These are phyloP conservation scores for Apostichopus japonicus DNA, from an alignment of 35 echinoderm and acorn worm species.

Conservation along the genomic window DNA sequence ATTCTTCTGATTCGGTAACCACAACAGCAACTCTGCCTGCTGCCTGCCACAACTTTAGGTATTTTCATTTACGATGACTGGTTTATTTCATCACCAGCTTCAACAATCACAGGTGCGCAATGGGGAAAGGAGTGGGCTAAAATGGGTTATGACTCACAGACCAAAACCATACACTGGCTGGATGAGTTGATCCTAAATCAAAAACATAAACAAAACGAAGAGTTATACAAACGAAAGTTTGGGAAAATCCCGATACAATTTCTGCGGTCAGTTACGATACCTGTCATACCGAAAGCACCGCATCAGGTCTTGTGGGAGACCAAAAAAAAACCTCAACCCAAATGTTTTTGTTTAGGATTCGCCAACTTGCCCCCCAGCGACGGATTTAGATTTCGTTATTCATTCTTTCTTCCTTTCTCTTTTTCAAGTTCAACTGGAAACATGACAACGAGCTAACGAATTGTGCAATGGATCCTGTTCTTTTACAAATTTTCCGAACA, in stretches of 20 bases:
- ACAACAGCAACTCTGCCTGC: too few relatives aligned
- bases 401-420: background rate
- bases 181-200: too few relatives aligned
- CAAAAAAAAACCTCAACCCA: background rate
- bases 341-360: background rate
- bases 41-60: too few relatives aligned
- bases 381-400: background rate
- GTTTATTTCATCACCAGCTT: too few relatives aligned
- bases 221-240: background rate
- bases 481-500: background rate
- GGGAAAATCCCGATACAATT: background rate
- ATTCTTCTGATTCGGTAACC: too few relatives aligned
- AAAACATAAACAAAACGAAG: background rate
- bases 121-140: too few relatives aligned
- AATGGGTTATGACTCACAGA: too few relatives aligned
- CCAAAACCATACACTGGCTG: too few relatives aligned
- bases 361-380: background rate
- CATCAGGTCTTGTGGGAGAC: background rate
- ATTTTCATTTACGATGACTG: too few relatives aligned
- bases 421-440: background rate
- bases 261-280: background rate
- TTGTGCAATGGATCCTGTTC: background rate
- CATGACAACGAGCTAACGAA: background rate
- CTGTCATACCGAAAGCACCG: background rate
- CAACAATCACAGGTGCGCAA: too few relatives aligned